Base-by-base conservation (phyloP, 1,140 invertebrate species). In the Alviniconcha marisindica region DNA sequence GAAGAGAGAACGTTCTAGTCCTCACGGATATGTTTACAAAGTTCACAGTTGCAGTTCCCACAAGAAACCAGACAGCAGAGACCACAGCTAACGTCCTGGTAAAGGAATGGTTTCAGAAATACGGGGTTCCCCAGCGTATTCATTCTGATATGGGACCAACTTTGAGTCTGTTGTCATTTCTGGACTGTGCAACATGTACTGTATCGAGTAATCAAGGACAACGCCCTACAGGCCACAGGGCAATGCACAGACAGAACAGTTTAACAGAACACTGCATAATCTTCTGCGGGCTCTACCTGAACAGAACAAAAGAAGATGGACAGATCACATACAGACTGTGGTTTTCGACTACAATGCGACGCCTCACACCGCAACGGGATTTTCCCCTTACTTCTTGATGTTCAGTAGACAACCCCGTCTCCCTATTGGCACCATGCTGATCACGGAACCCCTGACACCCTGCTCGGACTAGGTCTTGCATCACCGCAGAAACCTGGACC, bases 11-110 rank as follows among this genome's bases (percentile, higher is more conserved):
- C 77, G 83, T 87, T 2, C 77, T 88, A 18, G 84, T 88, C 18
- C 84, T 89, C 51, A 89, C 87, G 24, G 88, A 88, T 76, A 73
- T 87, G 1, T 88, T 85, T 44, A 81, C 31, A 3, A 84, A 83
- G 63, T 85, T 56, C 44, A 80, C 80, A 28, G 40, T 66, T 28
- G 80, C 83, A 21, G 44, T 86, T 36, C 81, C 81, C 31, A 84
- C 85, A 10, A 80, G 56, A 73, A 71, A 86, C 44, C 80, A 84
- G 51, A 83, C 38, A 51, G 83, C 84, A 31, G 54, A 18, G 14
- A 81, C 84, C n/a, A 77, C 69, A 28, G 77, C 84, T 15, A 83
- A 56, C 18, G 78, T 73, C 2, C 36, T 85, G 38, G 81, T 85
- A 7, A 69, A 54, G 44, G 63, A 87, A 31, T 86, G 85, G 85